phyloP scores from a whole-genome alignment of 2,113 vertebrate genomes.

The Sorex araneus region DNA sequence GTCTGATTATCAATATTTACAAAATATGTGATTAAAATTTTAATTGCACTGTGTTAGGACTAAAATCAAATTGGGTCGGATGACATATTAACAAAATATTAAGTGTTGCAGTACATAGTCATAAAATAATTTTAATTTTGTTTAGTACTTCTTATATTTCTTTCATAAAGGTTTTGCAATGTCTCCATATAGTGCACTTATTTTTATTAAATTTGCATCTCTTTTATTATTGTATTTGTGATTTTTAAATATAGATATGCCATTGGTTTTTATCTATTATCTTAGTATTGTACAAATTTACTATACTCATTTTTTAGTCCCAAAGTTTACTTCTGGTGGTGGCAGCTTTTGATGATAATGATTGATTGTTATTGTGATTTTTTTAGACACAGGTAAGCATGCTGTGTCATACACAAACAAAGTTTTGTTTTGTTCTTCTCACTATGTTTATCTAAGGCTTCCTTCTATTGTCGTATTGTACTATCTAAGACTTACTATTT shows the following conservation, averaged over 20 bases:
- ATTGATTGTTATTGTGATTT: background rate
- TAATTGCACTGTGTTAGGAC: background rate
- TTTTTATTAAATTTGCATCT: background rate
- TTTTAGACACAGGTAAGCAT: background rate
- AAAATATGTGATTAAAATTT: background rate
- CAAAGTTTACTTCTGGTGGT: background rate
- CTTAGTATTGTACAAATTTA: background rate
- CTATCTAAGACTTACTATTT: background rate
- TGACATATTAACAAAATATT: background rate
- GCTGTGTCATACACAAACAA: background rate
- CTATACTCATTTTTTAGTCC: background rate
- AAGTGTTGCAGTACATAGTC: background rate
- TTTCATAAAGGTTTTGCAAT: background rate
- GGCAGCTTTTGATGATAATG: background rate
- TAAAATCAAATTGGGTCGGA: background rate
- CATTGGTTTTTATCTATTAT: background rate
- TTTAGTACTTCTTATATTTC: background rate
- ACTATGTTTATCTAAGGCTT: background rate
- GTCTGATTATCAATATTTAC: background rate
- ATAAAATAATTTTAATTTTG: background rate
- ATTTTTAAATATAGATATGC: background rate
- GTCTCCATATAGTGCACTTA: background rate
- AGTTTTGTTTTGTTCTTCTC: background rate
- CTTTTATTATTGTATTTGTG: background rate
- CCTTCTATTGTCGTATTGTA: constrained; percentile 5